A percentile compares a stretch with the other conserved stretches of the same genome.
These are phyloP conservation scores for Aleiodes sp. DNA, from an alignment of 1,140 invertebrate genomes.

Conservation along the genomic window DNA sequence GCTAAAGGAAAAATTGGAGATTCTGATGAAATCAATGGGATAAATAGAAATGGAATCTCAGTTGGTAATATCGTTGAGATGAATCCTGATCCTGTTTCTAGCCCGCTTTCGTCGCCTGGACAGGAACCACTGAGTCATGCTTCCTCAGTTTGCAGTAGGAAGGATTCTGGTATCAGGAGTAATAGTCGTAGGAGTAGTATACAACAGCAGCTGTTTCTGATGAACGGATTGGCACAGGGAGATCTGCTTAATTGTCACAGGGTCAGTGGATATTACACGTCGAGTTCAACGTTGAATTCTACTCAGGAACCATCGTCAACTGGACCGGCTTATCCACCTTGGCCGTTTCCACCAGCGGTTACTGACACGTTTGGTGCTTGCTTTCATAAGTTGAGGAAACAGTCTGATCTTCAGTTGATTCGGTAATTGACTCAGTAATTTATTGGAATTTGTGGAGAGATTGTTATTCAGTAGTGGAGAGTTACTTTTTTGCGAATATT, in stretches of 20 bases:
- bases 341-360: slow-evolving; percentile 62
- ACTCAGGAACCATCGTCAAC: slow-evolving; percentile 59
- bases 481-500: slow-evolving; percentile 12
- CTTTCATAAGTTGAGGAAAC: slow-evolving; percentile 83
- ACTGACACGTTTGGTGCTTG: slow-evolving; percentile 71
- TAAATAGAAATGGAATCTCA: slow-evolving; percentile 26
- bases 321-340: slow-evolving; percentile 48
- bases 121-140: slow-evolving; percentile 77
- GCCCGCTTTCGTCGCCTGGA: slow-evolving; percentile 56
- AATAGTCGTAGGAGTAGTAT: slow-evolving; percentile 85
- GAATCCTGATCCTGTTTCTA: slow-evolving; percentile 62
- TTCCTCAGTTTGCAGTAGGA: slow-evolving; percentile 81
- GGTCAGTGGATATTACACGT: slow-evolving; percentile 89
- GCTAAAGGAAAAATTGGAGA: slow-evolving; percentile 34
- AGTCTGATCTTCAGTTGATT: slow-evolving; percentile 87
- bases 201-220: slow-evolving; percentile 78
- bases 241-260: slow-evolving; percentile 78
- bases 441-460: slow-evolving; percentile 38
- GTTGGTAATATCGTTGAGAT: slow-evolving; percentile 56
- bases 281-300: slow-evolving; percentile 74
- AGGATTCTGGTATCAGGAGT: slow-evolving; percentile 87
- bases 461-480: too few species aligned
- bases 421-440: slow-evolving; percentile 59
- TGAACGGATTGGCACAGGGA: slow-evolving; percentile 76
- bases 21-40: slow-evolving; percentile 48